Evolutionary conservation across 2,888 invertebrate genomes (phyloP).

Genomic region (Agrotis puta): DNA sequence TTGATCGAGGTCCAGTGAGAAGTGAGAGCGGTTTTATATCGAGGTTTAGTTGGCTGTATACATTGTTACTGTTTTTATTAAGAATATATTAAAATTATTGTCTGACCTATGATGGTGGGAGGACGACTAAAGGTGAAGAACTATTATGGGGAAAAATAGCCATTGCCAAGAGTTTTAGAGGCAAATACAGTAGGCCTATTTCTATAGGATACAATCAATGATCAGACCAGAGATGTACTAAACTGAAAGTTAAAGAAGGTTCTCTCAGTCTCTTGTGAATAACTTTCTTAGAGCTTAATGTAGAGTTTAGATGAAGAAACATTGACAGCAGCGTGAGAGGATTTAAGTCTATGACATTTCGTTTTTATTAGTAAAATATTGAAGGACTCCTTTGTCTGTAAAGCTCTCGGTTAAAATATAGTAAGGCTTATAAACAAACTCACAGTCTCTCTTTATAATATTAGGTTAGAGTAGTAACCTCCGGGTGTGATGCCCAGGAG

Average conservation of each 20-base stretch:
- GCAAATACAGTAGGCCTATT: conserved; percentile 18
- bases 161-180: conserved; percentile 17
- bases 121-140: background rate
- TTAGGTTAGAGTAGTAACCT: conserved; percentile 51
- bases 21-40: conserved; percentile 68
- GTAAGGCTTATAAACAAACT: conserved; percentile 26
- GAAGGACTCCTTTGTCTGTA: conserved; percentile 13
- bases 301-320: conserved; percentile 50
- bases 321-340: conserved; percentile 51
- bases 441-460: conserved; percentile 48
- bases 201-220: conserved; percentile 31
- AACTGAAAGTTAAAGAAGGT: conserved; percentile 40
- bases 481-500: conserved; percentile 3
- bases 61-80: conserved; percentile 49
- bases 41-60: conserved; percentile 66
- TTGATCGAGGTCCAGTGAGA: conserved; percentile 73
- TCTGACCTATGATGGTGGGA: conserved; percentile 6
- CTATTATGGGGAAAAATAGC: conserved; percentile 14
- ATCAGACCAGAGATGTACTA: conserved; percentile 21
- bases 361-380: conserved; percentile 28
- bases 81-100: conserved; percentile 33
- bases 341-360: conserved; percentile 30
- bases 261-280: conserved; percentile 45
- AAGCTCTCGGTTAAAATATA: conserved; percentile 26
- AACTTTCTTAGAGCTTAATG: conserved; percentile 49